Evolutionary conservation across 2,113 vertebrate genomes (phyloP), one percentile per base, ranked within the genome.

Genomic region (Cathartes aura): DNA sequence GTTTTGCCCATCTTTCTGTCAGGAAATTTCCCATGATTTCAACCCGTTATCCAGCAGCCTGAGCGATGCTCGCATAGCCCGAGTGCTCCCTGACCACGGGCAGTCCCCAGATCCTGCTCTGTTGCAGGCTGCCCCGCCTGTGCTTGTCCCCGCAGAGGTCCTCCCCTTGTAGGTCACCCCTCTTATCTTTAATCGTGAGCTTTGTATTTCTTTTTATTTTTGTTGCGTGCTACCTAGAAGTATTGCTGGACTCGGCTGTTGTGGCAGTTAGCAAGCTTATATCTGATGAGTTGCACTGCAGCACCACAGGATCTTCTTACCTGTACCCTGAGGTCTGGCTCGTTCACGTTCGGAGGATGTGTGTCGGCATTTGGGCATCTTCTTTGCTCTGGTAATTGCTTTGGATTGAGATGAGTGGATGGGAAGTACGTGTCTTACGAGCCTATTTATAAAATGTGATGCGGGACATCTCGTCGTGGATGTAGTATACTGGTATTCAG

Each of bases 61-160:
- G 66, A 73, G 47, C 0, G 0, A 14, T 3, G 22, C 53, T n/a
- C 6, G 0, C 4, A 1, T 16, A n/a, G 29, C 43, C 26, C 4
- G 2, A 9, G 52, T 23, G 32, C 55, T 60, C 34, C 60, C 59
- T 0, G 3, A 9, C 40, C 20, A 3, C 1, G 2, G 38, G 29
- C n/a, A 58, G 48, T 67, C 19, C 38, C 29, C 8, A n/a, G 18
- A 20, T 11, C 59, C 45, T 12, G 30, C 47, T 24, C n/a, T 0
- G 2, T 13, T 34, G 47, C 0, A 0, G 26, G 48, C 40, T 73
- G 22, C 16, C 42, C 67, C 56, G n/a, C 18, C 67, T 67, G n/a
- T 24, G 27, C n/a, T 48, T 14, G 18, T 56, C 20, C 16, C 6
- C 5, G 11, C 8, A 4, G 15, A n/a, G 3, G 6, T 43, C 32